Conservation (phyloP, 1,140 invertebrate species). For the Tetramorium alpestre region DNA sequence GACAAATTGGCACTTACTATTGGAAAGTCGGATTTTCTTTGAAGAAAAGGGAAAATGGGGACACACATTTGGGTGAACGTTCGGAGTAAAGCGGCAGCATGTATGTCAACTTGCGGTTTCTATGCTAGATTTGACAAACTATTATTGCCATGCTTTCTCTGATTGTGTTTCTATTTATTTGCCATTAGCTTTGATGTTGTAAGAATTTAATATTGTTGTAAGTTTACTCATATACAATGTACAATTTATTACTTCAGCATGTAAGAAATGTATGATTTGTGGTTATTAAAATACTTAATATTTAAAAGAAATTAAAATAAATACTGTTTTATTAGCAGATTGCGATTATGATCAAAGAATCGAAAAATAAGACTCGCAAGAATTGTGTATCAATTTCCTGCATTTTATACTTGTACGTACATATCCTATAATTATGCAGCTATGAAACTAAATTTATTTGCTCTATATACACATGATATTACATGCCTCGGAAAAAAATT, state of each 20-base stretch:
- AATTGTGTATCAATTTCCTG: background rate
- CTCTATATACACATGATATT: background rate
- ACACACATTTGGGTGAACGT: background rate
- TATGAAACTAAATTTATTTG: background rate
- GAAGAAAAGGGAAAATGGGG: slow-evolving; percentile 13
- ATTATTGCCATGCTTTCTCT: background rate
- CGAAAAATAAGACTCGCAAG: background rate
- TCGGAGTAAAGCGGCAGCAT: background rate
- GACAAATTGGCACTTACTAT: slow-evolving; percentile 67
- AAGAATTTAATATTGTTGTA: slow-evolving; percentile 9
- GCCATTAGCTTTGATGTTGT: background rate
- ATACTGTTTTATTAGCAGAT: background rate
- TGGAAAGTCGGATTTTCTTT: slow-evolving; percentile 39
- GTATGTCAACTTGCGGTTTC: background rate
- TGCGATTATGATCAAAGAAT: background rate
- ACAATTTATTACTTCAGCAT: background rate
- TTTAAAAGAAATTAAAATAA: background rate
- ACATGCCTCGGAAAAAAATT: background rate
- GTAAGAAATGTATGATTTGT: background rate
- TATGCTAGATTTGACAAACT: background rate
- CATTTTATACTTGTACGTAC: background rate
- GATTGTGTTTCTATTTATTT: background rate
- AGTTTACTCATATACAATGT: background rate
- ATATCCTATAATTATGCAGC: background rate
- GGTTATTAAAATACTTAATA: background rate